A percentile compares a stretch with the other conserved stretches of the same genome.
These are phyloP conservation scores for Drosophila sordidula DNA, from an alignment of 2,888 invertebrate species.

Conservation along the genomic window DNA sequence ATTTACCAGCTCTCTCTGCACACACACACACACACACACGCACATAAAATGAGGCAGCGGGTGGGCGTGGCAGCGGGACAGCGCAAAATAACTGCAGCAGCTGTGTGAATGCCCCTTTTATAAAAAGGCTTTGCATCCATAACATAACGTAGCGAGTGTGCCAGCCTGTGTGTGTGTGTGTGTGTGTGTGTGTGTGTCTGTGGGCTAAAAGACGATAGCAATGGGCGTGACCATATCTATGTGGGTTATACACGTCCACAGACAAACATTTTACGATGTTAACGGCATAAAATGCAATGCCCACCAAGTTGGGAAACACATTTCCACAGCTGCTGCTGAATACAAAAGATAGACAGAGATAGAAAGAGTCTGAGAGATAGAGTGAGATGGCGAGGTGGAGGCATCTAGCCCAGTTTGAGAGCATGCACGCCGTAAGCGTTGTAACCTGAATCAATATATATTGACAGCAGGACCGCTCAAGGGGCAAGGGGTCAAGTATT, in stretches of 20 bases:
- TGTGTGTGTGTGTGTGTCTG: constrained; percentile 17
- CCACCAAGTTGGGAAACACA: constrained; percentile 1
- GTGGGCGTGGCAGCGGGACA: constrained; percentile 33
- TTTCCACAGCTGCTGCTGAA: not conserved
- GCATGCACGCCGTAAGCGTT: constrained; percentile 18
- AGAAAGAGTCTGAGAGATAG: not conserved
- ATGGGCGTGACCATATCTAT: constrained; percentile 52
- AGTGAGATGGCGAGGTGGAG: not conserved
- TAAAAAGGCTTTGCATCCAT: constrained; percentile 39
- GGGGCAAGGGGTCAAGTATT: constrained; percentile 30
- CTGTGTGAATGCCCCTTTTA: constrained; percentile 29
- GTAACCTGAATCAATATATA: constrained; percentile 48
- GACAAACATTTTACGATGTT: constrained; percentile 68
- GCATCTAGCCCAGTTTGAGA: not conserved
- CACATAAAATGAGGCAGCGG: constrained; percentile 33
- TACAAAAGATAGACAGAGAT: not conserved
- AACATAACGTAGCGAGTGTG: constrained; percentile 8
- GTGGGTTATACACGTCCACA: constrained; percentile 42
- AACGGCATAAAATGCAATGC: constrained; percentile 65
- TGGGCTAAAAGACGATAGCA: constrained; percentile 20
- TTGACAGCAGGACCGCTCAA: constrained; percentile 14
- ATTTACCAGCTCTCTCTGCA: constrained; percentile 34
- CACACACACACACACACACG: not conserved
- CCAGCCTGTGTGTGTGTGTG: constrained; percentile 4
- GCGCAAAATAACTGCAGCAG: constrained; percentile 54